Evolutionary conservation across 1,140 invertebrate genomes (phyloP), one percentile per base, ranked within the genome.

Genomic region (Rhynchophorus ferrugineus): DNA sequence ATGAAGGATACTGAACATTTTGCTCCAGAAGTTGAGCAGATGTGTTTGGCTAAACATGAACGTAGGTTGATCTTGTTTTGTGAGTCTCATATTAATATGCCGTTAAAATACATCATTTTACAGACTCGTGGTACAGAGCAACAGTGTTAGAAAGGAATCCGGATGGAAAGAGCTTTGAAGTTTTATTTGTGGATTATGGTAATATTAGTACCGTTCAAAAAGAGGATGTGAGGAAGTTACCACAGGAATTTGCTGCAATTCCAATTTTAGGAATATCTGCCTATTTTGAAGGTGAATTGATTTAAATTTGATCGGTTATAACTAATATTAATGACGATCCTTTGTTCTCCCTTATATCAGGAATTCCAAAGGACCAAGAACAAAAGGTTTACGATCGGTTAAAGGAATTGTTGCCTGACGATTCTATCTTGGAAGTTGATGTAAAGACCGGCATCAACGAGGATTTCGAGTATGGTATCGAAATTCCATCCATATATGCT

Each of bases 71-170:
- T 43, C 19, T 43, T 43, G 8, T 29, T 29, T 43, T 43, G 16
- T 18, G 9, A 22, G 19, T 39, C 7, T 11, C 7, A 39, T 16
- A 39, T 8, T 9, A 16, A 39, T 39, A 39, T 39, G 7, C 7
- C 29, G n/a, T 3, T 14, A 14, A 39, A 39, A 11, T 17, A 39
- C 14, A 14, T 29, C 13, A 21, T 19, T 16, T 48, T 49, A 14
- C 21, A 46, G 57, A 43, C 17, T n/a, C 20, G 13, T 59, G 57
- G 57, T 59, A 45, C 34, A 48, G 57, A 33, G 54, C 44, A 5
- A 48, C 50, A 8, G 33, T 55, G 1, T 20, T 46, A 8, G 13
- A 19, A 2, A 29, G 35, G 11, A 20, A 9, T 2, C 16, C 14
- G 3, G 18, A 24, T 24, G 49, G 49, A 2, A 19, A 39, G 6